Evolutionary conservation across 2,113 vertebrate species (phyloP).

Genomic region (Barnardius zonarius): DNA sequence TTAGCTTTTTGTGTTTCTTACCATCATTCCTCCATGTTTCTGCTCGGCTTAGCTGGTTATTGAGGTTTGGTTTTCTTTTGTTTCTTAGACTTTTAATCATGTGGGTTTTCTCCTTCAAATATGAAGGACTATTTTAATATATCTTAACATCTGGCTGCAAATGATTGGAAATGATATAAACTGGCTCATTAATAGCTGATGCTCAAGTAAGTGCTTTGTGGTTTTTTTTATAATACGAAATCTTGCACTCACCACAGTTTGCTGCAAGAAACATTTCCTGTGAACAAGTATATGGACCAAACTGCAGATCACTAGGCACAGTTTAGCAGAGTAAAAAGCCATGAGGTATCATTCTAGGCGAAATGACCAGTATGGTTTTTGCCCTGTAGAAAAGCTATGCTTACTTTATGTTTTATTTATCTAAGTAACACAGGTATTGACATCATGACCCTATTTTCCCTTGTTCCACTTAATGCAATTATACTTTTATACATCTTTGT

Average conservation of each 20-base stretch:
- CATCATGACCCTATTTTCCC: neutral
- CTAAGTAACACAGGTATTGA: neutral
- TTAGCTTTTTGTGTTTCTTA: neutral
- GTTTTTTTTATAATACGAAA: neutral
- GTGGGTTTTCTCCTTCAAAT: neutral
- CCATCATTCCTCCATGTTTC: neutral
- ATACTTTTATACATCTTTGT: neutral
- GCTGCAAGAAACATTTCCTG: neutral
- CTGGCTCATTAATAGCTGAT: neutral
- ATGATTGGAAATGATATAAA: neutral
- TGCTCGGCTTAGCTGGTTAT: neutral
- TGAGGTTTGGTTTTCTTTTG: neutral
- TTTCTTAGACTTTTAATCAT: neutral
- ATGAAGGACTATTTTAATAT: neutral
- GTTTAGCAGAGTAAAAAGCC: neutral
- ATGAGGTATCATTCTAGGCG: neutral
- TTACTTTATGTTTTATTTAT: neutral
- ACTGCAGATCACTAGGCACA: neutral
- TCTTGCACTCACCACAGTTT: neutral
- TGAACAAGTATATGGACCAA: neutral
- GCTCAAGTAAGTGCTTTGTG: neutral
- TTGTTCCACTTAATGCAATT: neutral
- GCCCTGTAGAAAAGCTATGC: neutral
- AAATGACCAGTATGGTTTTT: neutral
- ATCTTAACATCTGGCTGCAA: neutral